These are phyloP conservation scores for Drosophila navojoa DNA, from an alignment of 1,140 invertebrate species.

Conservation along the genomic window DNA sequence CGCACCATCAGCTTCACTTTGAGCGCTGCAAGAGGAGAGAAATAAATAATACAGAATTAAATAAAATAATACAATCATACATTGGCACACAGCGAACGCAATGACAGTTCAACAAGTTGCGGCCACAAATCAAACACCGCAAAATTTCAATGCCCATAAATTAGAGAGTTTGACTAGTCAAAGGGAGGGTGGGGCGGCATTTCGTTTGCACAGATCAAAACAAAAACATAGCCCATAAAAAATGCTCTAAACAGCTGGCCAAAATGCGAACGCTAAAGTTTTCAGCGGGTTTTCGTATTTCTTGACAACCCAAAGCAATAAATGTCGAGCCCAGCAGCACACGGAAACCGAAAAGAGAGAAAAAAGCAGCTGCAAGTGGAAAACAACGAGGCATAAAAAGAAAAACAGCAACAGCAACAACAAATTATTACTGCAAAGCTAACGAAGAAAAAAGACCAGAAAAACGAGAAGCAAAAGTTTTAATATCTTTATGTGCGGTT, in stretches of 20 bases:
- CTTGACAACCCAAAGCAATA: constrained; percentile 70
- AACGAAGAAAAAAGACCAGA: constrained; percentile 14
- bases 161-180: constrained; percentile 33
- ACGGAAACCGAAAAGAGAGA: constrained; percentile 4
- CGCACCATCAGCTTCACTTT: constrained; percentile 98
- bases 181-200: background rate
- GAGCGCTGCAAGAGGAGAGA: constrained; percentile 90
- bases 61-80: constrained; percentile 62
- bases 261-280: constrained; percentile 59
- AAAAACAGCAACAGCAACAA: too few relatives aligned
- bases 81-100: background rate
- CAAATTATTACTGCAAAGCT: constrained; percentile 30
- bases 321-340: constrained; percentile 65
- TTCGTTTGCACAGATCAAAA: constrained; percentile 48
- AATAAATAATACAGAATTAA: background rate
- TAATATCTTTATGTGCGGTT: constrained; percentile 80
- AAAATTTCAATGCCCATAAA: constrained; percentile 59
- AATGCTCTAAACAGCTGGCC: constrained; percentile 52
- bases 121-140: constrained; percentile 51
- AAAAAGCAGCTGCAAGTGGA: constrained; percentile 67
- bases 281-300: constrained; percentile 44
- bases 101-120: constrained; percentile 55
- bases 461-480: constrained; percentile 60
- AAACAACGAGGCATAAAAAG: constrained; percentile 31
- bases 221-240: constrained; percentile 70